phyloP scores from a whole-genome alignment of 2,797 vertebrate genomes.

The Sebastes hubbsi region DNA sequence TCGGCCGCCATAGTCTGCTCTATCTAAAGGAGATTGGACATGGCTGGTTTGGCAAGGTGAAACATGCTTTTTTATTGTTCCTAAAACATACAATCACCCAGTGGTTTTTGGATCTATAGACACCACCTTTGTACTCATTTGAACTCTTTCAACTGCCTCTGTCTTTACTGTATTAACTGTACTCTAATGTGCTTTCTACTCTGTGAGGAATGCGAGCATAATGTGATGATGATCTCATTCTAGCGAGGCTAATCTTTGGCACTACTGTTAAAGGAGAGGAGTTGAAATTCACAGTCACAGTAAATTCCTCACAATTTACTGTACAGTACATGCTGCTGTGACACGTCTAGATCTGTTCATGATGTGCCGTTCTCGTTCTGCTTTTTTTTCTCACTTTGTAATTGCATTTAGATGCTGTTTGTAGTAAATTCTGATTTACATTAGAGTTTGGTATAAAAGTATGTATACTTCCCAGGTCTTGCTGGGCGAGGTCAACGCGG shows the following conservation, averaged over 20 bases:
- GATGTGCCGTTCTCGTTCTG: background rate
- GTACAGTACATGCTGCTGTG: background rate
- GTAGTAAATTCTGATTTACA: background rate
- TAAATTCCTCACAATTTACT: constrained; percentile 44
- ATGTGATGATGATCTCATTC: constrained; percentile 55
- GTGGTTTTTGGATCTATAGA: background rate
- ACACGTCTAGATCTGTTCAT: background rate
- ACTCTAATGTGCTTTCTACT: constrained; percentile 1
- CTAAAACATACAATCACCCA: background rate
- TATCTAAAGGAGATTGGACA: constrained; percentile 96
- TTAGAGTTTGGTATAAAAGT: background rate
- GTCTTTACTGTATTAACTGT: background rate
- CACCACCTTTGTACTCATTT: background rate
- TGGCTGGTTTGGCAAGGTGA: constrained; percentile 98
- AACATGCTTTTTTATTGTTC: constrained; percentile 20
- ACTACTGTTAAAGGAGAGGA: constrained; percentile 27
- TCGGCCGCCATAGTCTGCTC: constrained; percentile 93
- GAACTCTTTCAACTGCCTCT: background rate
- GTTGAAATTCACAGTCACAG: constrained; percentile 41
- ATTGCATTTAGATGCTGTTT: background rate
- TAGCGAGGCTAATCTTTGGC: constrained; percentile 44
- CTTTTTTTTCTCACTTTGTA: background rate
- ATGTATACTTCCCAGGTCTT: constrained; percentile 83
- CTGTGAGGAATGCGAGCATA: constrained; percentile 51
- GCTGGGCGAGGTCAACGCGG: constrained; percentile 93